Evolutionary conservation across 2,113 vertebrate species (phyloP).

Genomic region (Lophotis ruficrista): DNA sequence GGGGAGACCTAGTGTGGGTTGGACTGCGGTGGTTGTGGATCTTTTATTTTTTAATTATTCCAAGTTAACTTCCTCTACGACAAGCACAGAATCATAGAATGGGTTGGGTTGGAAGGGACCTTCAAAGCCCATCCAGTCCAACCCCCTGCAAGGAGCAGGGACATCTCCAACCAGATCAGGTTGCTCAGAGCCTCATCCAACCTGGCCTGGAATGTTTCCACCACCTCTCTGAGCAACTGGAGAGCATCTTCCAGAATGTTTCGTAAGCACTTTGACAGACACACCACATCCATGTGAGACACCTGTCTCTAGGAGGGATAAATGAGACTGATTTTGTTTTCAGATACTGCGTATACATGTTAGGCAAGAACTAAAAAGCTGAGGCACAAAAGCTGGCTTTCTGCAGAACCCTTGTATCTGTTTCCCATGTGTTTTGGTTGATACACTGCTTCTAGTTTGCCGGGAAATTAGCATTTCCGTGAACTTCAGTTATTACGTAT

Average conservation of each 20-base stretch:
- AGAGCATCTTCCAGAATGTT: background rate
- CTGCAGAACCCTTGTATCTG: background rate
- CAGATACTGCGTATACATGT: background rate
- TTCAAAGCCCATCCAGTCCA: no score
- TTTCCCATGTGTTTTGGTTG: background rate
- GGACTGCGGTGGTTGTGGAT: fast-evolving
- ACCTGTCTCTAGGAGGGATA: background rate
- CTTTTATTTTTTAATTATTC: background rate
- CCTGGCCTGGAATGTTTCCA: no score
- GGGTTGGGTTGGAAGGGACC: no score
- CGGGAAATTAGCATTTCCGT: background rate
- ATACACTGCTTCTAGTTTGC: background rate
- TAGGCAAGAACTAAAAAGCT: background rate
- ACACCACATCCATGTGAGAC: background rate
- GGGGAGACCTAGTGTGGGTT: background rate
- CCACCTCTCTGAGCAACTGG: no score
- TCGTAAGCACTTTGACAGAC: background rate
- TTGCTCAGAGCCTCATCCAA: no score
- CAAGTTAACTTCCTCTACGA: background rate
- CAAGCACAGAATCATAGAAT: no score
- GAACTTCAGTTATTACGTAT: background rate
- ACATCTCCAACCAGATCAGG: no score
- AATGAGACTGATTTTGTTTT: background rate
- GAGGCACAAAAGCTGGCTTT: background rate
- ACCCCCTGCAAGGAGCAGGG: no score